Conservation (phyloP, 2,797 vertebrate genomes). For the Halcyon badia region DNA sequence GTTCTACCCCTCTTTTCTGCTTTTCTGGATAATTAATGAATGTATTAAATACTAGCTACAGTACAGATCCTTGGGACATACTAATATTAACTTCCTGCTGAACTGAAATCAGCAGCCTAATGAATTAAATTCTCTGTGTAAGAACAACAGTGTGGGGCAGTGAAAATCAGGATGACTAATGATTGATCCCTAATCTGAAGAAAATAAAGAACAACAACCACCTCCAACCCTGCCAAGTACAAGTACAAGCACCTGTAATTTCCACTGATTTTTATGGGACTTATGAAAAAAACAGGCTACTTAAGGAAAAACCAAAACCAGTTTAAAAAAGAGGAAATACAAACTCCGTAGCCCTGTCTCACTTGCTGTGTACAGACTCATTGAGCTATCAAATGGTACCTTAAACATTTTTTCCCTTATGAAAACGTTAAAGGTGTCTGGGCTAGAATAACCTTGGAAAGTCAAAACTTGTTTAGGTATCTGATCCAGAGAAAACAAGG, state of each 20-base stretch:
- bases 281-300: background rate
- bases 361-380: background rate
- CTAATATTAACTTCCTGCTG: background rate
- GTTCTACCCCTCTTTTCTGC: conserved; percentile 18
- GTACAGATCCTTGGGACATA: conserved; percentile 25
- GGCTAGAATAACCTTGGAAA: background rate
- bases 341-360: background rate
- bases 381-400: background rate
- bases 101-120: conserved; percentile 36
- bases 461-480: background rate
- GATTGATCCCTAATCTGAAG: background rate
- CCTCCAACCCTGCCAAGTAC: background rate
- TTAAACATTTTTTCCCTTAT: background rate
- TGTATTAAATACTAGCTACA: conserved; percentile 27
- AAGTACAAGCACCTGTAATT: background rate
- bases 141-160: background rate
- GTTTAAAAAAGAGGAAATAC: background rate
- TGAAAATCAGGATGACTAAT: background rate
- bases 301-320: background rate
- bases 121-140: background rate
- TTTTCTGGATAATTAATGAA: conserved; percentile 48
- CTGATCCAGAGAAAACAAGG: background rate
- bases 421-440: background rate
- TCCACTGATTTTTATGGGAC: background rate
- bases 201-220: background rate